Base-by-base conservation (phyloP, 2,113 vertebrate genomes). In the Hypocryptadius cinnamomeus region DNA sequence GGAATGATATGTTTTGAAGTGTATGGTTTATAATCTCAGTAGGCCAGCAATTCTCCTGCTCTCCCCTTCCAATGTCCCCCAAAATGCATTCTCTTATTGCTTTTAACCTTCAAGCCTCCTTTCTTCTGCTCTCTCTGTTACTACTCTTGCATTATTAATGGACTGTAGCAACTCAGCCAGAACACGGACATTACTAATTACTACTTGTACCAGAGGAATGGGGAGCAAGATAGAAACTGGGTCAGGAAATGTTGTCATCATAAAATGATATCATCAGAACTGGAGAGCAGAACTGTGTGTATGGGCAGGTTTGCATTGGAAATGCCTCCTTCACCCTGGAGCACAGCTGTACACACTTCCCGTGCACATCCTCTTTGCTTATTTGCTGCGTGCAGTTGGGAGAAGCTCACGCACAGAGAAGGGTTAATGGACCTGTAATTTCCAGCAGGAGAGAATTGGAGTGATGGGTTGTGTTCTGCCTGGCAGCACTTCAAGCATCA, bases 51-150 rank as follows among this genome's bases (percentile, higher is more conserved):
- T 45, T 81, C 37, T 89, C 24, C 31, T 76, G 54, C 40, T 25
- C 5, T 87, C 63, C 72, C 57, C 72, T 94, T 85, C 72, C 77
- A 66, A 7, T 90, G 65, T 19, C 84, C 42, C 91, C 39, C 66
- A 65, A 60, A 88, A 72, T 40, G 40, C 83, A 85, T 79, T 85
- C 78, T 95, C 64, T 88, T 91, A 63, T 3, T 95, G 95, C 96
- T 94, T 97, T 97, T 97, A 97, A 97, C 97, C 97, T 97, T 97
- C 97, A 97, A 95, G 20, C 88, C 91, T 96, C 92, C 89, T 23
- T 61, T 63, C 71, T 95, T 76, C 60, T 22, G 23, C 57, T n/a
- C 90, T 89, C 87, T 79, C 92, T 77, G 47, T 89, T 97, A 82
- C 95, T 94, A 65, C 93, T 94, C 37, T 53, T 98, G 94, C 95